Evolutionary conservation across 1,140 invertebrate genomes (phyloP).

Genomic region (Leptinotarsa lineolata): DNA sequence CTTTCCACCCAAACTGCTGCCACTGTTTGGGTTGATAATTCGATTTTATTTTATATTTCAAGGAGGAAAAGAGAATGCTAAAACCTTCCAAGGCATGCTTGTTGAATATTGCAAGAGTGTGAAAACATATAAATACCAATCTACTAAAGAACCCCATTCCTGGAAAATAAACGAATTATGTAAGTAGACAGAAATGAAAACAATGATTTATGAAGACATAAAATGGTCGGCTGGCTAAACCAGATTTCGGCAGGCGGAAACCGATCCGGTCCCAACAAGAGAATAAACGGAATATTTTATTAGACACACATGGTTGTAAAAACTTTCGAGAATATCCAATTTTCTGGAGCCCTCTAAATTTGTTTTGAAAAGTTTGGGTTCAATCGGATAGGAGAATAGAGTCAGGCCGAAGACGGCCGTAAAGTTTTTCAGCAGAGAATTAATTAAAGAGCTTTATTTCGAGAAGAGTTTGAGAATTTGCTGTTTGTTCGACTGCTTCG

Average conservation of each 20-base stretch:
- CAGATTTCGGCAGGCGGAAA: slow-evolving; percentile 6
- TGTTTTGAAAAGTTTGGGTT: slow-evolving; percentile 1
- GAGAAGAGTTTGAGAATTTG: neutral
- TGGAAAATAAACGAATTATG: neutral
- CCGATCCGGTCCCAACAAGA: neutral
- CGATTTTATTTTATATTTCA: no score
- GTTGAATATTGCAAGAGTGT: no score
- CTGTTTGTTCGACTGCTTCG: neutral
- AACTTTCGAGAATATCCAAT: slow-evolving; percentile 18
- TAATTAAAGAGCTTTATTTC: slow-evolving; percentile 1
- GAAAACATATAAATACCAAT: no score
- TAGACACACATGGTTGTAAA: slow-evolving; percentile 9
- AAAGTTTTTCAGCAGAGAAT: slow-evolving; percentile 8
- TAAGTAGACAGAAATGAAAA: neutral
- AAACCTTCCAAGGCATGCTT: no score
- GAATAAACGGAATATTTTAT: slow-evolving; percentile 11
- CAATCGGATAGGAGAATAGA: neutral
- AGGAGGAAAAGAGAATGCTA: no score
- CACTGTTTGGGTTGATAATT: no score
- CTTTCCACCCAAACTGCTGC: no score
- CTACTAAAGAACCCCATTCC: neutral
- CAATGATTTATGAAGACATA: slow-evolving; percentile 1
- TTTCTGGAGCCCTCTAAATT: neutral
- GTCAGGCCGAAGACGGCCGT: neutral
- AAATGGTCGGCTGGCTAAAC: slow-evolving; percentile 1